These are phyloP conservation scores for Helobdella robusta DNA, from an alignment of 2,888 invertebrate species.

Conservation along the genomic window DNA sequence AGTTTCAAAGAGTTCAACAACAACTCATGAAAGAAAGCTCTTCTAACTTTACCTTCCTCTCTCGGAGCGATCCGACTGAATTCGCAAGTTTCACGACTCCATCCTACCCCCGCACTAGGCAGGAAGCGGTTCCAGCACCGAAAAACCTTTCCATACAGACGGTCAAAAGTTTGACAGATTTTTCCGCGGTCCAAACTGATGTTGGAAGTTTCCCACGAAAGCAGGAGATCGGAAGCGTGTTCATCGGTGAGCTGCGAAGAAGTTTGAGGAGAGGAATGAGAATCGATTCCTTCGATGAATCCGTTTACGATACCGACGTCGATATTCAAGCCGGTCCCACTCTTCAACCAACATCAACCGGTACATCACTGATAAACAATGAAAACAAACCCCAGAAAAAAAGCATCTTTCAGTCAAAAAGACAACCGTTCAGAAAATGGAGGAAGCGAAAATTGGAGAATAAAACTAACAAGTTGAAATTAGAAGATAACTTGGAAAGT, in stretches of 20 bases:
- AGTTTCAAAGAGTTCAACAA: no score
- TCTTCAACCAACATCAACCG: not conserved
- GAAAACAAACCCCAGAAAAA: not conserved
- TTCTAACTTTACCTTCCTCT: no score
- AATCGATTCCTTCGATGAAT: slow-evolving; percentile 17
- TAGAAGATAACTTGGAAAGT: not conserved
- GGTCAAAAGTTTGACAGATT: no score
- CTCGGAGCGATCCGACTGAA: no score
- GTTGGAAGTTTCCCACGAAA: no score
- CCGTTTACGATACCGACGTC: not conserved
- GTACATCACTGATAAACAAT: not conserved
- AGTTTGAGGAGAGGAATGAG: slow-evolving; percentile 16
- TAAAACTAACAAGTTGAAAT: not conserved
- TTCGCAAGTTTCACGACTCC: no score
- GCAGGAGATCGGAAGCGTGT: no score
- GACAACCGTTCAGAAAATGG: not conserved
- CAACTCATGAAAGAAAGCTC: no score
- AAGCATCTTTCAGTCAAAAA: not conserved
- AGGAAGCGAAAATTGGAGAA: not conserved
- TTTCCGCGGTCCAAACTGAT: no score
- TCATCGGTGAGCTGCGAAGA: not conserved
- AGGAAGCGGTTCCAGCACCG: no score
- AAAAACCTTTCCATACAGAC: no score
- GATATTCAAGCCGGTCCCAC: not conserved
- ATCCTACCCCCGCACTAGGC: no score